Conservation (phyloP, 2,888 invertebrate genomes). For the Cyclophora albipunctata region DNA sequence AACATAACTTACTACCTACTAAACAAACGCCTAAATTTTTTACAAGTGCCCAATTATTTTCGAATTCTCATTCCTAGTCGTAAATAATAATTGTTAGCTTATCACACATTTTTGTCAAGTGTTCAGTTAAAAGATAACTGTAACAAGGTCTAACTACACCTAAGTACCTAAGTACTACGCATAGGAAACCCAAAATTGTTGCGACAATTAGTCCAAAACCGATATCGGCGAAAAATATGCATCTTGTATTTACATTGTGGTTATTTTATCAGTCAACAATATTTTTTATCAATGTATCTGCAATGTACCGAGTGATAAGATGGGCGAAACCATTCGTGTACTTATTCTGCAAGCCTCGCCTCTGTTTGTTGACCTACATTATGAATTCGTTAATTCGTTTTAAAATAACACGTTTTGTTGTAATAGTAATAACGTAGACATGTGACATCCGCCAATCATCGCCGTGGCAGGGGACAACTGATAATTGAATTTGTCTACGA, state of each 20-base stretch:
- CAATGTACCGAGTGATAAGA: slow-evolving; percentile 59
- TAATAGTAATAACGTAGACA: background rate
- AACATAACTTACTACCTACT: too few species aligned
- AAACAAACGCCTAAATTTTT: too few species aligned
- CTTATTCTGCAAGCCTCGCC: slow-evolving; percentile 64
- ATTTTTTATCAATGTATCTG: slow-evolving; percentile 70
- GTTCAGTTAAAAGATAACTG: too few species aligned
- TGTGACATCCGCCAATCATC: too few species aligned
- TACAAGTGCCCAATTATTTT: too few species aligned
- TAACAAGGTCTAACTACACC: too few species aligned
- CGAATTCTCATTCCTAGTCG: too few species aligned
- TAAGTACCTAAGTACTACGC: too few species aligned
- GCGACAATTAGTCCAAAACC: slow-evolving; percentile 30
- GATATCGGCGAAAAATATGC: slow-evolving; percentile 59
- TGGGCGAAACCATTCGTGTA: slow-evolving; percentile 34
- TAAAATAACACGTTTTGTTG: slow-evolving; percentile 22
- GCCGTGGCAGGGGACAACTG: too few species aligned
- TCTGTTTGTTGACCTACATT: slow-evolving; percentile 67
- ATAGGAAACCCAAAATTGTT: slow-evolving; percentile 27
- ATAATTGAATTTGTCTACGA: too few species aligned
- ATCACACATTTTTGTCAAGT: too few species aligned
- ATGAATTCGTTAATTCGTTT: slow-evolving; percentile 42
- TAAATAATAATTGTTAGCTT: too few species aligned
- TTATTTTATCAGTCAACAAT: slow-evolving; percentile 43
- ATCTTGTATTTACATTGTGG: slow-evolving; percentile 64